These are phyloP conservation scores for Lethenteron reissneri DNA, from an alignment of 2,113 vertebrate genomes.

Conservation along the genomic window DNA sequence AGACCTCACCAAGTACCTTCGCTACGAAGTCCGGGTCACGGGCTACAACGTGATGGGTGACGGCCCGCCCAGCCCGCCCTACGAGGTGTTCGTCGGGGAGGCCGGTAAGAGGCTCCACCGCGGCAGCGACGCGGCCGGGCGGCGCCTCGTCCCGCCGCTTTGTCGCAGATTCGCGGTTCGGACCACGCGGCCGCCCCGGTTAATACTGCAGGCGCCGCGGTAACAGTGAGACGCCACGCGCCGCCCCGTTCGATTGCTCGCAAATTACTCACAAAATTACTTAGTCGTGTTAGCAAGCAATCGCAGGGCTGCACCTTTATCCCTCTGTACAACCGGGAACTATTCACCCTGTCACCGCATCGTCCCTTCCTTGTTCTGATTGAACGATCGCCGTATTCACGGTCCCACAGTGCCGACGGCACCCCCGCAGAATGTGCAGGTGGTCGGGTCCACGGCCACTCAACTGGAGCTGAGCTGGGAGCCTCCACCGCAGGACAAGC, in stretches of 20 bases:
- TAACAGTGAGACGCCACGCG: no score
- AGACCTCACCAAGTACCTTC: conserved; percentile 76
- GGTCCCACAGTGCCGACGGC: conserved; percentile 47
- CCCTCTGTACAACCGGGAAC: no score
- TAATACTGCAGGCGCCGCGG: no score
- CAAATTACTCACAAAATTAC: no score
- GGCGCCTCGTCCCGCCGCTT: background rate
- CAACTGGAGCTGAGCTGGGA: conserved; percentile 87
- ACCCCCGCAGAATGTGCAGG: conserved; percentile 45
- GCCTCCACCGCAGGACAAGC: conserved; percentile 46
- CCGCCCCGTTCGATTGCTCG: no score
- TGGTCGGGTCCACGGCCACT: conserved; percentile 53
- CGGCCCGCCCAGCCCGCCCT: conserved; percentile 51
- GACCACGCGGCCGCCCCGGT: no score
- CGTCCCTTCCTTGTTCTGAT: no score
- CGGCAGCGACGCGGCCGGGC: accelerated
- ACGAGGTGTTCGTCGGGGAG: conserved; percentile 91
- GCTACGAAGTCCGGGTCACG: conserved; percentile 80
- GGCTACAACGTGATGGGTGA: conserved; percentile 77
- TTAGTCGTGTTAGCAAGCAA: no score
- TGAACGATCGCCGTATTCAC: no score
- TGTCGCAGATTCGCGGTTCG: no score
- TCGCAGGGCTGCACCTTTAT: no score
- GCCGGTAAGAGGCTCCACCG: conserved; percentile 33
- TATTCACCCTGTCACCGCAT: no score